These are phyloP conservation scores for Characodon lateralis DNA, from an alignment of 2,797 vertebrate species.

Conservation along the genomic window DNA sequence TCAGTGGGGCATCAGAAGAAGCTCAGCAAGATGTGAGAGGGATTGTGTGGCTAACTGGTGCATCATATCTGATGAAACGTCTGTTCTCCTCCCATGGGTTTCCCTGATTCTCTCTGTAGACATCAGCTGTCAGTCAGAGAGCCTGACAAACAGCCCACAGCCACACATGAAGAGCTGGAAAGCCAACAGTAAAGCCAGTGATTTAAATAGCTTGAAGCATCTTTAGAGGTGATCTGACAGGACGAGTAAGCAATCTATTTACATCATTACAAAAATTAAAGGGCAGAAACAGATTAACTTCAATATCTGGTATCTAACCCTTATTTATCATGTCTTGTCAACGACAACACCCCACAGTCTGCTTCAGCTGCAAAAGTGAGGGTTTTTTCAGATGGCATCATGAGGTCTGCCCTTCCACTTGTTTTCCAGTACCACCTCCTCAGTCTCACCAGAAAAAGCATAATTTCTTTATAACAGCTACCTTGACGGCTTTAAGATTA, in stretches of 20 bases:
- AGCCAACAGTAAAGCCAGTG: constrained; percentile 32
- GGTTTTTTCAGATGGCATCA: constrained; percentile 53
- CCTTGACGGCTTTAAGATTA: constrained; percentile 59
- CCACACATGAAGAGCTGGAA: constrained; percentile 30
- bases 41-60: constrained; percentile 31
- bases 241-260: constrained; percentile 30
- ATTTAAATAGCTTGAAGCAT: constrained; percentile 30
- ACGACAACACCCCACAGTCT: constrained; percentile 12
- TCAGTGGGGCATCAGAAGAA: constrained; percentile 36
- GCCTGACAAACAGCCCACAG: constrained; percentile 46
- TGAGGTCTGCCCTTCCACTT: constrained; percentile 39
- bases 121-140: constrained; percentile 50
- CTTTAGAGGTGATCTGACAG: constrained; percentile 31
- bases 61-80: constrained; percentile 53
- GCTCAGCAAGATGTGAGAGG: constrained; percentile 34
- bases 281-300: constrained; percentile 12
- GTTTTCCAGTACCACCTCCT: constrained; percentile 23
- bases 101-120: constrained; percentile 34
- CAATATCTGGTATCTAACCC: constrained; percentile 21
- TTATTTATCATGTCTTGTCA: constrained; percentile 40
- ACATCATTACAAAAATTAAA: constrained; percentile 22
- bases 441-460: constrained; percentile 40
- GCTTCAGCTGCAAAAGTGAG: constrained; percentile 47
- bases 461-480: constrained; percentile 52
- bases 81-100: constrained; percentile 51